These are phyloP conservation scores for Ptychodera flava DNA, from an alignment of 35 echinoderm and acorn worm species.

Conservation along the genomic window DNA sequence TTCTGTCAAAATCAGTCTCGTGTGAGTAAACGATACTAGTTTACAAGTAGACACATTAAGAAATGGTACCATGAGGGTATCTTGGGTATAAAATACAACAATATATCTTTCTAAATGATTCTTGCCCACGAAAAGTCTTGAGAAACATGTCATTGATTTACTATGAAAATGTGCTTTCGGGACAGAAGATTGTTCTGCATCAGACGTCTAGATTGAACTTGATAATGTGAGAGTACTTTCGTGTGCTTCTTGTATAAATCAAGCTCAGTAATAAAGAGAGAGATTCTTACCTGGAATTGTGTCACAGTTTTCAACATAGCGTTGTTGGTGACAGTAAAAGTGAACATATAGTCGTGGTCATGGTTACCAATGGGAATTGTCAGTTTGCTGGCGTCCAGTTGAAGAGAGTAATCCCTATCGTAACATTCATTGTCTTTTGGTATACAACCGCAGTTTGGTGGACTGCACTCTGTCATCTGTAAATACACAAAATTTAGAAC, in stretches of 20 bases:
- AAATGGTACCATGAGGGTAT: neutral
- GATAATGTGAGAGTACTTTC: neutral
- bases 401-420: neutral
- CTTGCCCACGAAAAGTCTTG: neutral
- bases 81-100: neutral
- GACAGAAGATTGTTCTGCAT: neutral
- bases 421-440: neutral
- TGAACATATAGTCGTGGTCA: constrained; percentile 29
- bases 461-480: neutral
- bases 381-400: neutral
- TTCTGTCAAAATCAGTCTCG: neutral
- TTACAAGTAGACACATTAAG: neutral
- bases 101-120: too few species aligned
- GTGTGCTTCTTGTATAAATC: too few species aligned
- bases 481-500: neutral
- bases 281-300: constrained; percentile 8
- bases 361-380: constrained; percentile 7
- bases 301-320: neutral
- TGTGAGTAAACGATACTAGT: neutral
- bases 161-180: neutral
- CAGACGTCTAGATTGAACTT: too few species aligned
- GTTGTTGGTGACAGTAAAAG: constrained; percentile 23
- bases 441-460: neutral
- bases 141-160: neutral
- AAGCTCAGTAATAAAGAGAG: neutral